phyloP scores from a whole-genome alignment of 2,113 vertebrate species.

The Zingel zingel region DNA sequence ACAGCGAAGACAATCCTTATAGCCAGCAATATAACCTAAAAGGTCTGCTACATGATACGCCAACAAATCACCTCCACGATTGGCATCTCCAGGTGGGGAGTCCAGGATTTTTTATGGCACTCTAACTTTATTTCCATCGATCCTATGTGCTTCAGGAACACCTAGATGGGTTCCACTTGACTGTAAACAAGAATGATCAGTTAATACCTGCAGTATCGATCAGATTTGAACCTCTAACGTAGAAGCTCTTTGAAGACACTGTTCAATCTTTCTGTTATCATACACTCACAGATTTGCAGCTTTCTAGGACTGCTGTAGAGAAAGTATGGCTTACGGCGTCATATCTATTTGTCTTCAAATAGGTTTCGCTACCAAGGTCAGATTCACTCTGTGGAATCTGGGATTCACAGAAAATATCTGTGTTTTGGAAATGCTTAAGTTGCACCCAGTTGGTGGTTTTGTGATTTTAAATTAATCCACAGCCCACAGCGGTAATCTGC shows the following conservation, averaged over 20 bases:
- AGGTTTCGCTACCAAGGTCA: conserved; percentile 56
- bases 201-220: conserved; percentile 70
- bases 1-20: conserved; percentile 3
- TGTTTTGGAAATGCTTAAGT: conserved; percentile 39
- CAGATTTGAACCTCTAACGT: conserved; percentile 59
- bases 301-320: conserved; percentile 12
- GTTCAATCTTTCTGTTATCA: conserved; percentile 71
- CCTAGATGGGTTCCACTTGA: conserved; percentile 60
- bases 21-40: conserved; percentile 30
- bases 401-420: conserved; percentile 27
- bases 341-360: conserved; percentile 40
- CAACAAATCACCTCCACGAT: conserved; percentile 48
- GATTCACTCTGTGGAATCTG: background rate
- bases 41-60: conserved; percentile 4
- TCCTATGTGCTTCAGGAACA: conserved; percentile 59
- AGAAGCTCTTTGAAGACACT: conserved; percentile 53
- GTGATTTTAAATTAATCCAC: conserved; percentile 50
- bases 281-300: conserved; percentile 50
- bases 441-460: conserved; percentile 29
- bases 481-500: conserved; percentile 35
- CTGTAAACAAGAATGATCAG: conserved; percentile 73
- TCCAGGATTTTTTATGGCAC: conserved; percentile 58
- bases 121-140: conserved; percentile 76
- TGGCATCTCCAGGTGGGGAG: conserved; percentile 57
- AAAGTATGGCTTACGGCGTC: conserved; percentile 10